Evolutionary conservation across 2,888 invertebrate genomes (phyloP).

Genomic region (Cheilosia impressa): DNA sequence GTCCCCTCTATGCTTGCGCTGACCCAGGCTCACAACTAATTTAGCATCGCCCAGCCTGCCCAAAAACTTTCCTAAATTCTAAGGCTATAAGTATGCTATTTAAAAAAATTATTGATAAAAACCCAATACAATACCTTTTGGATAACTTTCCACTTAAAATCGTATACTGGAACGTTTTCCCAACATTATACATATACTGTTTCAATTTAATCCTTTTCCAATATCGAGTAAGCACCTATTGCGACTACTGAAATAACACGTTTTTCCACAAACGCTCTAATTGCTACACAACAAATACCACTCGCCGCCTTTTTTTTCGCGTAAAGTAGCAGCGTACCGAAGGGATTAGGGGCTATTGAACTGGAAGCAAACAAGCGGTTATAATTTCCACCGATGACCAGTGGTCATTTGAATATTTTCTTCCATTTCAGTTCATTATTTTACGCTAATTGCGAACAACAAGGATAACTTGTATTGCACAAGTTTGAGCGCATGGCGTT

Average conservation of each 20-base stretch:
- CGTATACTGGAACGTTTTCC: too few relatives aligned
- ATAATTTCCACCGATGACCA: slow-evolving; percentile 57
- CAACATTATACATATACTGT: neutral
- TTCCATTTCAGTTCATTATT: slow-evolving; percentile 26
- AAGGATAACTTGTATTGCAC: slow-evolving; percentile 36
- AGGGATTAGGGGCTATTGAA: slow-evolving; percentile 66
- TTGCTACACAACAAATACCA: slow-evolving; percentile 20
- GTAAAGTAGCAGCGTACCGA: slow-evolving; percentile 59
- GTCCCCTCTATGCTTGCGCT: too few relatives aligned
- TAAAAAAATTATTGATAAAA: too few relatives aligned
- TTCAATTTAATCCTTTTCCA: slow-evolving; percentile 37
- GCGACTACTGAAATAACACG: slow-evolving; percentile 43
- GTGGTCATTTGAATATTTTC: slow-evolving; percentile 50
- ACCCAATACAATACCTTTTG: too few relatives aligned
- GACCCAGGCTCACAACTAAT: too few relatives aligned
- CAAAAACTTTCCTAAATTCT: too few relatives aligned
- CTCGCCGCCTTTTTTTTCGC: slow-evolving; percentile 46
- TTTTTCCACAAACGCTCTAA: slow-evolving; percentile 49
- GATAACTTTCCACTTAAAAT: too few relatives aligned
- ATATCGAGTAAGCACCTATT: slow-evolving; percentile 5
- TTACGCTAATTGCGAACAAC: slow-evolving; percentile 46
- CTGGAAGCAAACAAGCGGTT: slow-evolving; percentile 51
- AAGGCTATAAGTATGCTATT: too few relatives aligned
- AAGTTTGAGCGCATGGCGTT: slow-evolving; percentile 7
- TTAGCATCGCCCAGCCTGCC: too few relatives aligned